These are phyloP conservation scores for Odontocerum albicorne DNA, from an alignment of 2,888 invertebrate species.

Conservation along the genomic window DNA sequence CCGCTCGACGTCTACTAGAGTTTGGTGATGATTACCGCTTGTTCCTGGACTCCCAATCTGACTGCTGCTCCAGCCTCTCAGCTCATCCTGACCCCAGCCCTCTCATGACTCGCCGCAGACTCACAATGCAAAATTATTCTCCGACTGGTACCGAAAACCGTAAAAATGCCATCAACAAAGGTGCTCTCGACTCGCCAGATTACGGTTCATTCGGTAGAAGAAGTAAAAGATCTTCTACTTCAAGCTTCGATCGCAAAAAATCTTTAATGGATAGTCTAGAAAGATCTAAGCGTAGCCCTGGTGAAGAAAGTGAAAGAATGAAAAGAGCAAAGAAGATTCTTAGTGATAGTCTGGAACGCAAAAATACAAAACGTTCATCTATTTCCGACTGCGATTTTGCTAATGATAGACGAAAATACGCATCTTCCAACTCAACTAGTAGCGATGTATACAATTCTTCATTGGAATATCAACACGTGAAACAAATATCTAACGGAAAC, in stretches of 20 bases:
- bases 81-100: constrained; percentile 60
- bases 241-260: constrained; percentile 56
- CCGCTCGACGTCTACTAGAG: constrained; percentile 77
- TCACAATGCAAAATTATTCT: constrained; percentile 45
- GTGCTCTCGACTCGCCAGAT: constrained; percentile 43
- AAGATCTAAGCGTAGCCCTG: constrained; percentile 53
- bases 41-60: constrained; percentile 87
- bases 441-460: constrained; percentile 57
- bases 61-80: constrained; percentile 79
- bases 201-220: constrained; percentile 38
- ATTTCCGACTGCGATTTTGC: constrained; percentile 44
- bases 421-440: constrained; percentile 55
- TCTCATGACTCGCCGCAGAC: constrained; percentile 41
- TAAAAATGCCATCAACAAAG: constrained; percentile 10
- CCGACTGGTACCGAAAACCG: constrained; percentile 45
- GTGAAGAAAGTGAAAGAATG: constrained; percentile 53
- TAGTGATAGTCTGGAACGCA: constrained; percentile 47
- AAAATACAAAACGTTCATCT: constrained; percentile 48
- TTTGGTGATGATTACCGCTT: constrained; percentile 91
- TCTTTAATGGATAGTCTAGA: constrained; percentile 53
- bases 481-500: constrained; percentile 41
- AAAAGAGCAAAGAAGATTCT: constrained; percentile 46
- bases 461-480: constrained; percentile 54
- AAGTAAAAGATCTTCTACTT: constrained; percentile 50
- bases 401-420: constrained; percentile 44